A percentile compares a stretch with the other conserved stretches of the same genome.
Evolutionary conservation across 2,797 vertebrate genomes (phyloP).

Genomic region (Paramormyrops hopkinsi): DNA sequence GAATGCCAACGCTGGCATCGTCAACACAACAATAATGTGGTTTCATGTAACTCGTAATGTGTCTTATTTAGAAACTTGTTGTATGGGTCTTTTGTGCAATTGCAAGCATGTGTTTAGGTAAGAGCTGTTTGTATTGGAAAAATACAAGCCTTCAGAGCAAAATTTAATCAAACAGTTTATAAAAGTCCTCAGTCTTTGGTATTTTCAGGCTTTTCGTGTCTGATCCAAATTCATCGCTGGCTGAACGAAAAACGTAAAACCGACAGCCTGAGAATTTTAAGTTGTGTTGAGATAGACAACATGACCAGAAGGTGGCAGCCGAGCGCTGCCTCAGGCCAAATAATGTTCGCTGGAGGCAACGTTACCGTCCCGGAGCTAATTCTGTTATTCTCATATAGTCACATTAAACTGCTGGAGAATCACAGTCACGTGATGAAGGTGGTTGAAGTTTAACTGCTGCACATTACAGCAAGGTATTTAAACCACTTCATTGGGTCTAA

Average conservation of each 20-base stretch:
- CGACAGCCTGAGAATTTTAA: neutral
- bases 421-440: neutral
- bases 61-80: neutral
- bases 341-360: conserved; percentile 63
- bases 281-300: neutral
- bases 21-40: neutral
- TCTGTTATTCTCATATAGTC: neutral
- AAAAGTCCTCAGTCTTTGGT: neutral
- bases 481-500: neutral
- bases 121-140: neutral
- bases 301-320: neutral
- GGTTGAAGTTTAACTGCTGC: neutral
- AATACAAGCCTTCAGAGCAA: neutral
- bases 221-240: neutral
- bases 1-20: neutral
- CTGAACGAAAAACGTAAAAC: neutral
- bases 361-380: conserved; percentile 52
- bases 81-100: neutral
- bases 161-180: neutral
- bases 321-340: neutral
- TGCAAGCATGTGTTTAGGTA: neutral
- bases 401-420: neutral
- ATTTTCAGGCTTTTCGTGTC: neutral
- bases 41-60: neutral
- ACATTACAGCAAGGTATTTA: neutral